These are phyloP conservation scores for Chelonia mydas DNA, from an alignment of 2,797 vertebrate species.

Conservation along the genomic window DNA sequence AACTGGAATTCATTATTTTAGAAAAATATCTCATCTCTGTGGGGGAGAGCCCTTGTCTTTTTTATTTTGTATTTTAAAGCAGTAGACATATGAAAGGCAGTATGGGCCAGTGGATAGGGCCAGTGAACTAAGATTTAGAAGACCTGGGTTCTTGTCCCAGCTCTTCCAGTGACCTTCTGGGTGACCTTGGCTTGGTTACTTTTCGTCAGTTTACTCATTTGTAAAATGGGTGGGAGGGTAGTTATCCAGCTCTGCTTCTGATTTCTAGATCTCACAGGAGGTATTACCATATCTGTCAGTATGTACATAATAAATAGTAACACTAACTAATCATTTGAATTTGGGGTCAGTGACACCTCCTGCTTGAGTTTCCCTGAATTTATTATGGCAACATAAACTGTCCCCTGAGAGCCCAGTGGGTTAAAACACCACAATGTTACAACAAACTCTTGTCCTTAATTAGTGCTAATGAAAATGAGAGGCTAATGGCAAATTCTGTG, in stretches of 20 bases:
- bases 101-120: not conserved
- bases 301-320: not conserved
- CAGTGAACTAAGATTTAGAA: not conserved
- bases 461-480: not conserved
- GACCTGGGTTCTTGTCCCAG: not conserved
- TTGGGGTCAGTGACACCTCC: not conserved
- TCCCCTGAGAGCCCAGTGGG: not conserved
- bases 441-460: not conserved
- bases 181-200: not conserved
- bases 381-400: constrained; percentile 8
- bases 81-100: not conserved
- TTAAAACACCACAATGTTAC: not conserved
- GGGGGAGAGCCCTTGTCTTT: not conserved
- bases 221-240: not conserved
- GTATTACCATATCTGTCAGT: not conserved
- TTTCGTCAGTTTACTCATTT: not conserved
- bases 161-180: not conserved
- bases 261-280: not conserved
- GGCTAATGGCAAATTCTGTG: not conserved
- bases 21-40: not conserved
- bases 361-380: not conserved
- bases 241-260: not conserved
- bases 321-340: not conserved
- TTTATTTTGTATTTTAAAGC: not conserved
- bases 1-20: not conserved